phyloP scores from a whole-genome alignment of 2,797 vertebrate species.

The Euthynnus affinis region DNA sequence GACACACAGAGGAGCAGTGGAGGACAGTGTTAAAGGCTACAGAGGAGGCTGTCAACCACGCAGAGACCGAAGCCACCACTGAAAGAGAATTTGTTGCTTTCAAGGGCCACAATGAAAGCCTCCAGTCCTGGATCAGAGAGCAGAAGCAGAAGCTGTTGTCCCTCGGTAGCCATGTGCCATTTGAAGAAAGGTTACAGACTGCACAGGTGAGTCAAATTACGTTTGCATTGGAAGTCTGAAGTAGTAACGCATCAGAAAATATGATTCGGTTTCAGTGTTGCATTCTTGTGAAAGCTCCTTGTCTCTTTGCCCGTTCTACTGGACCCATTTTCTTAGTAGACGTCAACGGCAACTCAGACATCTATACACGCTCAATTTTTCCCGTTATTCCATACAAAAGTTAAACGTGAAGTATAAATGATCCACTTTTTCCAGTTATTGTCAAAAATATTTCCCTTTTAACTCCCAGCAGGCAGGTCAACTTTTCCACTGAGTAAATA shows the following conservation, averaged over 20 bases:
- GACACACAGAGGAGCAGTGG: slow-evolving; percentile 70
- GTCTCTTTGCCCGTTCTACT: too few species aligned
- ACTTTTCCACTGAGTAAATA: too few species aligned
- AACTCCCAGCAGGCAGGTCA: too few species aligned
- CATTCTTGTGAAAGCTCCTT: background rate
- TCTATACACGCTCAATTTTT: too few species aligned
- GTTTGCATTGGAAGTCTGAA: too few species aligned
- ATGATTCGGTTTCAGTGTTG: background rate
- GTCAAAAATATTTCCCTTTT: too few species aligned
- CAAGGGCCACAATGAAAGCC: slow-evolving; percentile 74
- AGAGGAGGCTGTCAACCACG: slow-evolving; percentile 46
- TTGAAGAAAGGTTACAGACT: slow-evolving; percentile 80
- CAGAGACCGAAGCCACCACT: slow-evolving; percentile 63
- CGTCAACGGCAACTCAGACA: too few species aligned
- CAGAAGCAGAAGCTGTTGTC: slow-evolving; percentile 83
- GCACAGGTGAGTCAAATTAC: slow-evolving; percentile 83
- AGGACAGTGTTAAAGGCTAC: slow-evolving; percentile 45
- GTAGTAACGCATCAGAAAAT: background rate
- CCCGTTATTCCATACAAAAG: too few species aligned
- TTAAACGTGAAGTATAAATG: too few species aligned
- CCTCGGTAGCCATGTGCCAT: slow-evolving; percentile 66
- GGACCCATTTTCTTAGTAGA: too few species aligned
- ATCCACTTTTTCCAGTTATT: too few species aligned
- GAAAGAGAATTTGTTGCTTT: slow-evolving; percentile 76
- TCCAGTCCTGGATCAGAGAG: slow-evolving; percentile 85